Base-by-base conservation (phyloP, 30 jellyfish, hydroid and myxozoan genomes). In the Cassiopea xamachana region DNA sequence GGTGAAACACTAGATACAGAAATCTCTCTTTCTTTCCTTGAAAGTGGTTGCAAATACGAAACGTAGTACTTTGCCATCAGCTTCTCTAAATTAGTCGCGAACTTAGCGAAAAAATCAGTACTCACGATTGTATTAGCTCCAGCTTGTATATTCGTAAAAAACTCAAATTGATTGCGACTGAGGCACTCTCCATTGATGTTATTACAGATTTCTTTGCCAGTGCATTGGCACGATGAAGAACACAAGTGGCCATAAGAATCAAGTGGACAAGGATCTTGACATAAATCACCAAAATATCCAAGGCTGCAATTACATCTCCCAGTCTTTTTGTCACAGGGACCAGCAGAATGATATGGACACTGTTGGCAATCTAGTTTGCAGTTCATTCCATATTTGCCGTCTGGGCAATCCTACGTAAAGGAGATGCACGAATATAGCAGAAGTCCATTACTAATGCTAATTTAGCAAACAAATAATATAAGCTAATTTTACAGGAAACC, bases 291-390 rank as follows among this genome's bases (percentile, higher is more conserved):
- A 60, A 75, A 69, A 89, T 86, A 95, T 17, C 98, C 98, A 19
- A 87, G 80, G 61, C 93, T 61, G 77, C 99, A 95, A 3, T 64
- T 71, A 81, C 99, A 95, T 18, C 77, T 75, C n/a, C 99, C 98
- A 44, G 82, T 48, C 50, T 69, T 50, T 70, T 91, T 95, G 79
- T 91, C 91, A 60, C 99, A 95, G n/a, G 94, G 61, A 45, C 92
- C 92, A 8, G 69, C 46, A 48, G 73, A 85, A 51, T 82, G 95
- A 59, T 91, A 82, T 47, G 73, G 83, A 47, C 98, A 93, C 3
- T 55, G 7, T 1, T 88, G 93, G 62, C 98, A 93, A 18, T 48
- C 46, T 39, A 58, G 45, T 55, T 79, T 45, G 87, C 98, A 93
- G 59, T 51, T 74, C 1, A 19, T 8, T 43, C 98, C 98, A 61